Base-by-base conservation (phyloP, 2,797 vertebrate genomes). In the Loriculus beryllinus region DNA sequence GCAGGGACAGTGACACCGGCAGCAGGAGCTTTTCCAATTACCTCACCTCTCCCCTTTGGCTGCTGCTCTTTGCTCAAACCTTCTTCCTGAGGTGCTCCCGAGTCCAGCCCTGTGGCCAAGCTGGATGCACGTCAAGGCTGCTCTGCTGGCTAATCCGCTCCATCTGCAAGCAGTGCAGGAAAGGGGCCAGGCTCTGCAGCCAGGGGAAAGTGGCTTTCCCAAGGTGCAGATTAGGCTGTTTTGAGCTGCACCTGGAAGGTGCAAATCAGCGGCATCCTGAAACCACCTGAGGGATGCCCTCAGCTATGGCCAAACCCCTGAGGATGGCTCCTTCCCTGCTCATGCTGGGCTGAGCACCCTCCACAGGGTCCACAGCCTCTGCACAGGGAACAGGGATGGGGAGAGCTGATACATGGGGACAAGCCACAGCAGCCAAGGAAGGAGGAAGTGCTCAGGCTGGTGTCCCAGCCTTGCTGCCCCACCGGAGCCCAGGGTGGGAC, bases 151-250 rank as follows among this genome's bases (percentile, higher is more conserved):
- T 43, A 71, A 81, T 80, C 40, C 14, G 3, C 95, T 93, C 89
- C 70, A 6, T 49, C 91, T 85, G 93, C 94, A 94, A 86, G 91
- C 93, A 93, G 94, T 91, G 89, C 94, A 95, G 94, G 91, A 95
- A 71, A 84, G 91, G 86, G 91, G 60, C 82, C 95, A 93, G 67
- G 84, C 89, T 91, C 93, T 76, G 89, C 84, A 82, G 94, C 91
- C 78, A 13, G 82, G 84, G 54, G 74, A 65, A 14, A 20, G 64
- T 62, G 72, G 52, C 69, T 64, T 78, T 29, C 88, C 88, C 85
- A 15, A 5, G 70, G 5, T 12, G 51, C 83, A 81, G 74, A 2
- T 1, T 5, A 0, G 16, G 85, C 72, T 54, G 35, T 8, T 62
- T 26, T 4, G 2, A 69, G 89, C 75, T 59, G 19, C 31, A 3